A percentile compares a stretch with the other conserved stretches of the same genome.
Conservation (phyloP, 2,797 vertebrate species). For the Ptychobarbus kaznakovi region DNA sequence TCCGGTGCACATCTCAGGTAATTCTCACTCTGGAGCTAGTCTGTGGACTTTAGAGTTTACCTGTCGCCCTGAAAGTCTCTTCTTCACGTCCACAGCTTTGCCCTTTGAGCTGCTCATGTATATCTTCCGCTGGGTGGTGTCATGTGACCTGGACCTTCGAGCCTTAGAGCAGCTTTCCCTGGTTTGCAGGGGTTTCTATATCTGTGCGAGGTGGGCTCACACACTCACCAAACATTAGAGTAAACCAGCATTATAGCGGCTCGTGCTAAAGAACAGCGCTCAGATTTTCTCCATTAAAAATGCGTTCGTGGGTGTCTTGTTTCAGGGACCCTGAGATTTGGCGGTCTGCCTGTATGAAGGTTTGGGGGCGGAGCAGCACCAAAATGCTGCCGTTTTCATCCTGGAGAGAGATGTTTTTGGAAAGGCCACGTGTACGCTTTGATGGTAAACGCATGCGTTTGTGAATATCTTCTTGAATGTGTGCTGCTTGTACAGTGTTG, state of each 20-base stretch:
- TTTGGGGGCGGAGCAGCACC: constrained; percentile 94
- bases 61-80: neutral
- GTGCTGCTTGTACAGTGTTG: neutral
- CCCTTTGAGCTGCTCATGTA: constrained; percentile 97
- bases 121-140: constrained; percentile 98
- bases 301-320: constrained; percentile 47
- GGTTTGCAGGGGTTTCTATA: constrained; percentile 97
- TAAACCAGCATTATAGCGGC: neutral
- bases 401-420: constrained; percentile 98
- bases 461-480: neutral
- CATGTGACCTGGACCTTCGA: constrained; percentile 93
- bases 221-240: neutral
- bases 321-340: constrained; percentile 96
- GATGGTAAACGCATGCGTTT: constrained; percentile 82
- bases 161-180: constrained; percentile 94
- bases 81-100: constrained; percentile 77
- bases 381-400: constrained; percentile 89
- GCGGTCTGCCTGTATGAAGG: constrained; percentile 91
- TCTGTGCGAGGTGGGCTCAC: constrained; percentile 90
- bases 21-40: neutral
- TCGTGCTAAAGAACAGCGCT: neutral
- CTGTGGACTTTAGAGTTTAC: neutral
- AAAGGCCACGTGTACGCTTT: constrained; percentile 92
- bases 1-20: constrained; percentile 94
- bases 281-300: neutral